These are phyloP conservation scores for Hydrozoanthus tunicans DNA, from an alignment of 64 coral and sea anemone species.

Conservation along the genomic window DNA sequence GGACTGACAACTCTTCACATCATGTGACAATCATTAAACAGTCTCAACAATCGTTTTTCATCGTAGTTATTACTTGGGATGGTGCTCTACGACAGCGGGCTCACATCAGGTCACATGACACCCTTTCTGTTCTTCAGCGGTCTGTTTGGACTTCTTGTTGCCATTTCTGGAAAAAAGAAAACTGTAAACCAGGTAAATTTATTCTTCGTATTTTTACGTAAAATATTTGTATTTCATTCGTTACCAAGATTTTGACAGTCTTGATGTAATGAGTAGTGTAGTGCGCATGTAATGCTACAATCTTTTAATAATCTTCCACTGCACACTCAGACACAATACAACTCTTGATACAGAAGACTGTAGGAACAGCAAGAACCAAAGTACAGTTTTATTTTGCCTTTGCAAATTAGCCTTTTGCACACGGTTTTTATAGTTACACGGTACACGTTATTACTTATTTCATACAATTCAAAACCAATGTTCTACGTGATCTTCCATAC, in stretches of 20 bases:
- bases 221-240: background rate
- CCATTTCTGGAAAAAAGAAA: conserved; percentile 30
- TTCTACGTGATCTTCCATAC: too few relatives aligned
- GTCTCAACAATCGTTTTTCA: background rate
- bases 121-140: conserved; percentile 11
- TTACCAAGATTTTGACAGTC: background rate
- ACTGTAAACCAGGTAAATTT: conserved; percentile 7
- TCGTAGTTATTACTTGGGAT: conserved; percentile 32
- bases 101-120: background rate
- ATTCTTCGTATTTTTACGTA: background rate
- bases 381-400: too few relatives aligned
- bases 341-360: too few relatives aligned
- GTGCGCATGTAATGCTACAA: too few relatives aligned
- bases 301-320: too few relatives aligned
- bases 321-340: too few relatives aligned
- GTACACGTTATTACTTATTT: too few relatives aligned
- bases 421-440: too few relatives aligned
- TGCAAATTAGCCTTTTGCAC: too few relatives aligned
- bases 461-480: too few relatives aligned
- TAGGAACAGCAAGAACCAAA: too few relatives aligned
- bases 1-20: background rate
- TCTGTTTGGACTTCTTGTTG: background rate
- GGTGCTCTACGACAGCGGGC: conserved; percentile 24
- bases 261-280: background rate
- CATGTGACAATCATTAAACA: background rate